Evolutionary conservation across 1,140 invertebrate species (phyloP), one percentile per base, ranked within the genome.

Genomic region (Leptestheria dahalacensis): DNA sequence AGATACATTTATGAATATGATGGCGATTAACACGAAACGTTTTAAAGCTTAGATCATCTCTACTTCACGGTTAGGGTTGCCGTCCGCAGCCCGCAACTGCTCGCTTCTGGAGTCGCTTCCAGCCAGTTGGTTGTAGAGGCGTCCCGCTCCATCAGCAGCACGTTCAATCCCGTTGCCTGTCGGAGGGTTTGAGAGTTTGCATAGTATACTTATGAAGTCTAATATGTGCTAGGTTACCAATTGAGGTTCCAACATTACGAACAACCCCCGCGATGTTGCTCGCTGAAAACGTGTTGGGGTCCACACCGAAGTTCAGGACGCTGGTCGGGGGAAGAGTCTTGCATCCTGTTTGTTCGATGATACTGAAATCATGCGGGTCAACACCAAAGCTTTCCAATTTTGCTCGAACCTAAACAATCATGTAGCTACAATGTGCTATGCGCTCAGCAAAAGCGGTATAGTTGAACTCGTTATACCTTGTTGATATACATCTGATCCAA

Each of bases 311-410:
- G 65, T 86, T 80, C 2, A 85, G 72, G 3, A 78, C 79, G 2
- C 53, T 55, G 3, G 53, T 55, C 0, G 53, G 33, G 11, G 53
- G 53, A 18, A 55, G 53, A 4, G 69, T 59, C 48, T 74, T 77
- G 67, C 86, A 88, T 2, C 78, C 76, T 1, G 62, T 74, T 67
- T 90, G 86, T 3, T 78, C 76, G 48, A 89, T 80, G 56, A 85
- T 80, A 33, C 82, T 85, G 59, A 90, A 70, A 62, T 85, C 82
- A 64, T 76, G 85, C 0, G 84, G 84, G 68, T 86, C 79, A 0
- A 89, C 79, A 12, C 81, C 79, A 63, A 73, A 82, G 0, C 68
- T 68, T 0, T 74, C 68, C 29, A 88, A 65, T 52, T 77, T 77
- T 1, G 73, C 70, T 11, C 84, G 81, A 59, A 86, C 68, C 76